Conservation (phyloP, 2,888 invertebrate species). For the Cerceris rybyensis region DNA sequence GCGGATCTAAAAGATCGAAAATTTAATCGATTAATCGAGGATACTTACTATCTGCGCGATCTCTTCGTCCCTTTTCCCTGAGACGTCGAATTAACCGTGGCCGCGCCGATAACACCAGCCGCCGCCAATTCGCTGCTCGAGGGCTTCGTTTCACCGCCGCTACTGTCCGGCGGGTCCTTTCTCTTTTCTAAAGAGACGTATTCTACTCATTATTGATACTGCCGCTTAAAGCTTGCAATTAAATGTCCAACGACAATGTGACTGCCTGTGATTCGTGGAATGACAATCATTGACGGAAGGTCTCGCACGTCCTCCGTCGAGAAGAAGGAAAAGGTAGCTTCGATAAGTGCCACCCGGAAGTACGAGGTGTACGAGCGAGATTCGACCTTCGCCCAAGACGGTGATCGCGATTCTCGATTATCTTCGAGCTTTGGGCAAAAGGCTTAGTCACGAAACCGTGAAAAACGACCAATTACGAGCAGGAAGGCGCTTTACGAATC, state of each 20-base stretch:
- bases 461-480: slow-evolving; percentile 72
- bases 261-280: not conserved
- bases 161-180: slow-evolving; percentile 91
- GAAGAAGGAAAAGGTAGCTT: slow-evolving; percentile 7
- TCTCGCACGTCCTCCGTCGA: not conserved
- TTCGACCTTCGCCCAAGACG: slow-evolving; percentile 51
- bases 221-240: slow-evolving; percentile 36
- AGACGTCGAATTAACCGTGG: slow-evolving; percentile 84
- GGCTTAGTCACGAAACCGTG: slow-evolving; percentile 70
- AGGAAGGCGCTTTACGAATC: slow-evolving; percentile 61
- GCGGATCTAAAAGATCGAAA: not conserved
- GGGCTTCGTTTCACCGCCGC: slow-evolving; percentile 84
- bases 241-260: not conserved
- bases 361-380: slow-evolving; percentile 22
- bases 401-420: slow-evolving; percentile 50
- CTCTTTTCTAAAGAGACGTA: slow-evolving; percentile 87
- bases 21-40: slow-evolving; percentile 23
- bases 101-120: slow-evolving; percentile 83
- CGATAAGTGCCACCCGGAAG: slow-evolving; percentile 35
- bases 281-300: not conserved
- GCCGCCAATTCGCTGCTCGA: slow-evolving; percentile 84
- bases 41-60: slow-evolving; percentile 90
- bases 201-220: slow-evolving; percentile 78
- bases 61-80: slow-evolving; percentile 86
- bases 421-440: slow-evolving; percentile 51